Evolutionary conservation across 1,140 invertebrate genomes (phyloP).

Genomic region (Steinernema feltiae): DNA sequence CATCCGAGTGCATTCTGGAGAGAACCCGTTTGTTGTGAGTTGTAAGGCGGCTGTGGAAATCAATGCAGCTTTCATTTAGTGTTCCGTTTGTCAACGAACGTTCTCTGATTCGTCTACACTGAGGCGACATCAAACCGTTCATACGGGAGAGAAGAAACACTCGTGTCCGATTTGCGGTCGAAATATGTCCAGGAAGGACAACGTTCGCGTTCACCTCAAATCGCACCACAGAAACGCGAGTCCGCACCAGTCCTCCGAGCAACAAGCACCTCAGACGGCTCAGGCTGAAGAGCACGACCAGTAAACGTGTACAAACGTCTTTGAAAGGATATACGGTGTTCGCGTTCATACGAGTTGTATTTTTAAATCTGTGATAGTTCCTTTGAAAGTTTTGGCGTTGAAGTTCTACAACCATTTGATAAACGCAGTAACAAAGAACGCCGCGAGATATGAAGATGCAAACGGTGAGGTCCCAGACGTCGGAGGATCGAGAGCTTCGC

Average conservation of each 20-base stretch:
- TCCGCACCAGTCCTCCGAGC: neutral
- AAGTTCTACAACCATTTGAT: too few relatives aligned
- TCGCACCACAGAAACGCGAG: constrained; percentile 16
- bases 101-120: constrained; percentile 33
- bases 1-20: constrained; percentile 81
- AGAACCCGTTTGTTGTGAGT: constrained; percentile 76
- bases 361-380: too few relatives aligned
- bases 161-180: constrained; percentile 33
- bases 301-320: too few relatives aligned
- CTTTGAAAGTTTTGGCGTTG: too few relatives aligned
- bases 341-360: too few relatives aligned
- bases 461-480: too few relatives aligned
- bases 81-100: constrained; percentile 23
- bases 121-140: constrained; percentile 29
- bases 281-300: neutral
- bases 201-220: constrained; percentile 31
- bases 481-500: too few relatives aligned
- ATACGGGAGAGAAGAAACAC: constrained; percentile 34
- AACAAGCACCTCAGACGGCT: neutral
- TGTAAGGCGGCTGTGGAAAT: constrained; percentile 1
- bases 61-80: constrained; percentile 20
- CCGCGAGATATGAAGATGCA: too few relatives aligned
- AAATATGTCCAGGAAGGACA: constrained; percentile 32
- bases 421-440: too few relatives aligned
- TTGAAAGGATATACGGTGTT: too few relatives aligned